Conservation (phyloP, 1,140 invertebrate species). For the Drosophila jambulina region DNA sequence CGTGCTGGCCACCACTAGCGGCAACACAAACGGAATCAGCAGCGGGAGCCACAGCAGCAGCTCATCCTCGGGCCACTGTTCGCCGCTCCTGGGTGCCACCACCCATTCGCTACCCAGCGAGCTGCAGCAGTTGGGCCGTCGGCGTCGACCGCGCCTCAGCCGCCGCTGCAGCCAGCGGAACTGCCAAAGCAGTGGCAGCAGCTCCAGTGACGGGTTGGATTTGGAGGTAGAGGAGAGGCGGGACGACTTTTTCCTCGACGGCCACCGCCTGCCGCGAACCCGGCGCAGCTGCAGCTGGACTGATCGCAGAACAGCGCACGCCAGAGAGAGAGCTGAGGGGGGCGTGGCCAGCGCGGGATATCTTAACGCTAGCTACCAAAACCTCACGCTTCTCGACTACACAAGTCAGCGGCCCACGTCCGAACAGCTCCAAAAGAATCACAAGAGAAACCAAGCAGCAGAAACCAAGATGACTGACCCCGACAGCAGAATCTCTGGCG, state of each 20-base stretch:
- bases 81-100: constrained; percentile 10
- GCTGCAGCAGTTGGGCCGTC: constrained; percentile 67
- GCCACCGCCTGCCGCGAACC: constrained; percentile 46
- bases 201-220: constrained; percentile 56
- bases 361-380: constrained; percentile 81
- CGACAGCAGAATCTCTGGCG: constrained; percentile 27
- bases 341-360: constrained; percentile 48
- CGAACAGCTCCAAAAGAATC: constrained; percentile 19
- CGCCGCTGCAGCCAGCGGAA: constrained; percentile 14
- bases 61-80: constrained; percentile 17
- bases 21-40: constrained; percentile 13
- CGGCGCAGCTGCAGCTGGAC: constrained; percentile 36
- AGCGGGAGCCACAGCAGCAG: constrained; percentile 23
- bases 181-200: constrained; percentile 43
- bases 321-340: not conserved
- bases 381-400: constrained; percentile 77
- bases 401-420: constrained; percentile 34
- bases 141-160: constrained; percentile 35
- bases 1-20: constrained; percentile 56
- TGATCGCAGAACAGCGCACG: constrained; percentile 1
- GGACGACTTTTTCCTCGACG: constrained; percentile 42
- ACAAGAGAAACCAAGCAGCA: constrained; percentile 30
- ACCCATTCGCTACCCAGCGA: constrained; percentile 66
- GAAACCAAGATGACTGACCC: constrained; percentile 62
- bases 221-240: constrained; percentile 35